Percentiles rank a stretch among this genome's conserved stretches.
These are phyloP conservation scores for Oryzias curvinotus DNA, from an alignment of 2,113 vertebrate species.

Conservation along the genomic window DNA sequence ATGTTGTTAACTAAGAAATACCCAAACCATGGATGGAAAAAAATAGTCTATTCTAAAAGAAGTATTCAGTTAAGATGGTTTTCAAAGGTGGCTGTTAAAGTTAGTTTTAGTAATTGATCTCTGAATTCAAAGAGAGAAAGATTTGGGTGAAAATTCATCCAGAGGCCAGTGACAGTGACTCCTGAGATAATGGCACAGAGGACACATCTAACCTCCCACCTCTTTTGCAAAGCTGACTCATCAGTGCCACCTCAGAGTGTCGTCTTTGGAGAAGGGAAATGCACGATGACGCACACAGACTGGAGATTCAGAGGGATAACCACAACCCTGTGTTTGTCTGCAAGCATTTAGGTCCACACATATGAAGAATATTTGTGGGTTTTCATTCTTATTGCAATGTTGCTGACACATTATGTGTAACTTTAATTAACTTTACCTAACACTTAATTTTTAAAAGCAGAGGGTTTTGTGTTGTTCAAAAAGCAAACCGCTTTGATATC, in stretches of 20 bases:
- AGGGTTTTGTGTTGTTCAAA: too few species aligned
- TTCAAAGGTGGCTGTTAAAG: not conserved
- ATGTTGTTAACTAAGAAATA: conserved; percentile 1
- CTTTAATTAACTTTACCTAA: too few species aligned
- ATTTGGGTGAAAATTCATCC: conserved; percentile 7
- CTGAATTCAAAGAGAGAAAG: conserved; percentile 1
- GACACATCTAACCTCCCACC: conserved; percentile 8
- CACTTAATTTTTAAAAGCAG: too few species aligned
- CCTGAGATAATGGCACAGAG: conserved; percentile 9
- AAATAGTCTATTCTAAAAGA: too few species aligned
- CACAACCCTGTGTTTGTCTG: conserved; percentile 35
- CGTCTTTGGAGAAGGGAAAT: conserved; percentile 11
- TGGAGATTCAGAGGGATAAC: conserved; percentile 31
- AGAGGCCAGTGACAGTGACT: not conserved
- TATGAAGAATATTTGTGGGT: too few species aligned
- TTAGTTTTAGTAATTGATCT: conserved; percentile 3
- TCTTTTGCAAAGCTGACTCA: conserved; percentile 36
- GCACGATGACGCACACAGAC: conserved; percentile 30
- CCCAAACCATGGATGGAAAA: not conserved
- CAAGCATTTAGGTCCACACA: too few species aligned
- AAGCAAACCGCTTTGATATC: too few species aligned
- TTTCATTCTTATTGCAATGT: too few species aligned
- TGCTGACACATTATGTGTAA: too few species aligned
- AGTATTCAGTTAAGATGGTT: too few species aligned
- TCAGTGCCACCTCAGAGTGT: conserved; percentile 13